Evolutionary conservation across 2,797 vertebrate genomes (phyloP).

Genomic region (Myotis pilosus): DNA sequence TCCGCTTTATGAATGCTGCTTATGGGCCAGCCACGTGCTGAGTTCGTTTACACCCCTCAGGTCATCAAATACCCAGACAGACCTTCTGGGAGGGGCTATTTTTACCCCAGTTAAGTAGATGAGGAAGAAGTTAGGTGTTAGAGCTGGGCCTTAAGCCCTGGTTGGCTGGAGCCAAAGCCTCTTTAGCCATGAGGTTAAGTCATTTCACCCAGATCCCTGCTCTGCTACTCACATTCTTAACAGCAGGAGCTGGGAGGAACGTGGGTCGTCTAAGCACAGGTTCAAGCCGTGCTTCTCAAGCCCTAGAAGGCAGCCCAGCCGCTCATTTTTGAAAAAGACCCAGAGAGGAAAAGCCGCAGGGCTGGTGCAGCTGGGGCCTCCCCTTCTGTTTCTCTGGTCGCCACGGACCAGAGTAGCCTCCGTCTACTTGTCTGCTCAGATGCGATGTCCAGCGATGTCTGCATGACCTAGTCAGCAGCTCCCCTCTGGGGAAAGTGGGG

Average conservation of each 20-base stretch:
- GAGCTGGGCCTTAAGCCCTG: background rate
- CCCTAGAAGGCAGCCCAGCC: background rate
- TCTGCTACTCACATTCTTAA: background rate
- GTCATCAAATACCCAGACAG: background rate
- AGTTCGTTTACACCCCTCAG: background rate
- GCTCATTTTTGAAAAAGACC: background rate
- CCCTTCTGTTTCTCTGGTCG: background rate
- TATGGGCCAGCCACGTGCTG: background rate
- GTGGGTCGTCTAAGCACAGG: background rate
- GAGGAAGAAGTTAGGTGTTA: constrained; percentile 28
- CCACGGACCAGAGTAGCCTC: background rate
- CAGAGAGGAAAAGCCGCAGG: background rate
- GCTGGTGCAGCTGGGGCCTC: background rate
- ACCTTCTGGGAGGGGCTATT: background rate
- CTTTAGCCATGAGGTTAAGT: background rate
- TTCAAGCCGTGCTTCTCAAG: background rate
- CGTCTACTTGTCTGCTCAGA: background rate
- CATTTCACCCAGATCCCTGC: background rate
- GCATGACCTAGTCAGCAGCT: background rate
- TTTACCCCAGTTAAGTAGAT: background rate
- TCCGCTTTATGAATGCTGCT: background rate
- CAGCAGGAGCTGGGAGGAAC: background rate
- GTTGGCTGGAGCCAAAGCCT: background rate
- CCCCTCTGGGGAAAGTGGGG: background rate
- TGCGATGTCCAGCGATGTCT: background rate